Percentiles rank a stretch among this genome's conserved stretches.
phyloP scores from a whole-genome alignment of 2,797 vertebrate species.

The Yasuhikotakia modesta region DNA sequence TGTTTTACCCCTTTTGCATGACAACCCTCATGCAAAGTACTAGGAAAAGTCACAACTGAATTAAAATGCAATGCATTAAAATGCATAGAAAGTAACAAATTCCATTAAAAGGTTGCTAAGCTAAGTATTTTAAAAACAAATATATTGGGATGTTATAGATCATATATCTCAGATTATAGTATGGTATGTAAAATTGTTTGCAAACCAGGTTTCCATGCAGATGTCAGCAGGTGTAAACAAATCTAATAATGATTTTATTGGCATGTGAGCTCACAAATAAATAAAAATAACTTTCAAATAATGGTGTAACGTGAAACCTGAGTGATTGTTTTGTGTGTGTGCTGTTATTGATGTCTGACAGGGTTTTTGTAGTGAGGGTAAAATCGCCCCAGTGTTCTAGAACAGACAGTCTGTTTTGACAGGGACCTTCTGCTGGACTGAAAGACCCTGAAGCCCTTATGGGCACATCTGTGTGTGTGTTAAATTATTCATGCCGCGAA shows the following conservation, averaged over 20 bases:
- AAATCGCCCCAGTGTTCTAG: conserved; percentile 7
- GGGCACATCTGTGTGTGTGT: conserved; percentile 46
- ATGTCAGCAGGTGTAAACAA: neutral
- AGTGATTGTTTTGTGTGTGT: neutral
- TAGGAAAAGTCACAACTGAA: too few relatives aligned
- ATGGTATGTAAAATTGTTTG: too few relatives aligned
- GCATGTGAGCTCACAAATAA: neutral
- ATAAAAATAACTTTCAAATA: neutral
- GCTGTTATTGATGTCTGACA: conserved; percentile 9
- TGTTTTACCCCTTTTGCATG: too few relatives aligned
- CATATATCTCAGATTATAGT: too few relatives aligned
- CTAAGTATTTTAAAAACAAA: too few relatives aligned
- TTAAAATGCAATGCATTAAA: too few relatives aligned
- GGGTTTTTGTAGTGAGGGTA: conserved; percentile 11
- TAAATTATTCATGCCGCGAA: conserved; percentile 54
- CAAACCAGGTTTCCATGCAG: too few relatives aligned
- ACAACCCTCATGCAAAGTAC: too few relatives aligned
- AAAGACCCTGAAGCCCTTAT: conserved; percentile 43
- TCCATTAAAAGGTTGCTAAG: too few relatives aligned
- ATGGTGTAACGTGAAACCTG: conserved; percentile 3
- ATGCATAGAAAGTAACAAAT: too few relatives aligned
- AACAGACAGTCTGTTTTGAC: conserved; percentile 40
- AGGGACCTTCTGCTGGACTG: conserved; percentile 44
- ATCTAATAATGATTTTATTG: neutral
- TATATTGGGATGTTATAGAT: neutral